Evolutionary conservation across 1,140 invertebrate species (phyloP).

Genomic region (Drosophila orosa): DNA sequence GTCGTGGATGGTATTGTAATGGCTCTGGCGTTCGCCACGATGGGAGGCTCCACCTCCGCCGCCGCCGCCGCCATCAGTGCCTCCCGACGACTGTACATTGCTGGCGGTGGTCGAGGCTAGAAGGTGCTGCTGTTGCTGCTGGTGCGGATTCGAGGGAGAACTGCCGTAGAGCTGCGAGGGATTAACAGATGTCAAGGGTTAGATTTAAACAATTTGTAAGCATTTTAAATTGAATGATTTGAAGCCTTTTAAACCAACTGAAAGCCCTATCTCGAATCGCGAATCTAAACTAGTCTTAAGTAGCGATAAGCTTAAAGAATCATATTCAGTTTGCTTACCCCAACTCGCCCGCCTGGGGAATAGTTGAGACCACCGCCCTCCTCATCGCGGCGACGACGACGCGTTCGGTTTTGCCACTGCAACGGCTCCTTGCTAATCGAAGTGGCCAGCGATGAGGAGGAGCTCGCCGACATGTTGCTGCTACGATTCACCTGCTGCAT

Average conservation of each 20-base stretch:
- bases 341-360: constrained; percentile 72
- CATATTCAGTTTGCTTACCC: constrained; percentile 54
- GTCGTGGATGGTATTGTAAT: constrained; percentile 58
- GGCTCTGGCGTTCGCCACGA: constrained; percentile 58
- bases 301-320: background rate
- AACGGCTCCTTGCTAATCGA: constrained; percentile 71
- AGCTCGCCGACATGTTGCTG: constrained; percentile 71
- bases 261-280: too few species aligned
- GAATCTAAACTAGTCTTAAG: background rate
- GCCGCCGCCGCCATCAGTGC: constrained; percentile 41
- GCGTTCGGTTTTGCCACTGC: constrained; percentile 73
- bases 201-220: background rate
- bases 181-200: background rate
- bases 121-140: constrained; percentile 66
- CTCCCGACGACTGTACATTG: constrained; percentile 51
- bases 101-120: constrained; percentile 56
- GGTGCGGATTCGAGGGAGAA: constrained; percentile 56
- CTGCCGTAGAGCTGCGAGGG: constrained; percentile 63
- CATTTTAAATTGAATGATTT: background rate
- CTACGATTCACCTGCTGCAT: constrained; percentile 52
- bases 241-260: too few species aligned
- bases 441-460: constrained; percentile 72
- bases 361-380: constrained; percentile 67
- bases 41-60: constrained; percentile 35
- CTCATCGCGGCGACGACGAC: constrained; percentile 79